Conservation (phyloP, 2,888 invertebrate species). For the Apodemia duryi region DNA sequence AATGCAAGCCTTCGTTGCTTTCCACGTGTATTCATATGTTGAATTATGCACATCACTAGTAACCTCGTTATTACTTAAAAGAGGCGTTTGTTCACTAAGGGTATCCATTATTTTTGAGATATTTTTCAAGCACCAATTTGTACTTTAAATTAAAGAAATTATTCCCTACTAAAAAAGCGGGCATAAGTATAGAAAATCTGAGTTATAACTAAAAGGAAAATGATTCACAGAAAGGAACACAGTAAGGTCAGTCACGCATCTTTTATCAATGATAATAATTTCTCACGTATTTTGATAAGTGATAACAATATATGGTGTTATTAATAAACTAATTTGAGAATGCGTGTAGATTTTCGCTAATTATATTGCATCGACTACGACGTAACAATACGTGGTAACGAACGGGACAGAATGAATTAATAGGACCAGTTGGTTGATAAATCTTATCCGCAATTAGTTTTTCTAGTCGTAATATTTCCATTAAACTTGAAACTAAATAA, state of each 20-base stretch:
- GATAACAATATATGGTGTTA: slow-evolving; percentile 23
- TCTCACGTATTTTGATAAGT: slow-evolving; percentile 42
- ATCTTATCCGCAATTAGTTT: no score
- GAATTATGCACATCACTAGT: slow-evolving; percentile 19
- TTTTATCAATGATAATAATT: slow-evolving; percentile 40
- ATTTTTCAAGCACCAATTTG: not conserved
- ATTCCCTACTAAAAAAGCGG: not conserved
- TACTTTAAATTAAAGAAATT: not conserved
- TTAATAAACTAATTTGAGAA: no score
- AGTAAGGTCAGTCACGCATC: slow-evolving; percentile 33
- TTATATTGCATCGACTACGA: no score
- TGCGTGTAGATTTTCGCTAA: no score
- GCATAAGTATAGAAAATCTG: not conserved
- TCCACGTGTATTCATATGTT: slow-evolving; percentile 25
- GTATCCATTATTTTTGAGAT: not conserved
- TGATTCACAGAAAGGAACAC: not conserved
- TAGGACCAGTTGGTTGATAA: no score
- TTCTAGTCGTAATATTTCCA: no score
- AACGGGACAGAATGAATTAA: not conserved
- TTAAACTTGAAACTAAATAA: no score
- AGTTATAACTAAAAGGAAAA: slow-evolving; percentile 10
- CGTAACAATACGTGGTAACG: no score
- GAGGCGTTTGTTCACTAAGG: slow-evolving; percentile 7
- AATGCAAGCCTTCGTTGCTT: slow-evolving; percentile 28
- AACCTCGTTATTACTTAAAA: slow-evolving; percentile 16